Conservation (phyloP, 1,140 invertebrate genomes). For the Diuraphis noxia region DNA sequence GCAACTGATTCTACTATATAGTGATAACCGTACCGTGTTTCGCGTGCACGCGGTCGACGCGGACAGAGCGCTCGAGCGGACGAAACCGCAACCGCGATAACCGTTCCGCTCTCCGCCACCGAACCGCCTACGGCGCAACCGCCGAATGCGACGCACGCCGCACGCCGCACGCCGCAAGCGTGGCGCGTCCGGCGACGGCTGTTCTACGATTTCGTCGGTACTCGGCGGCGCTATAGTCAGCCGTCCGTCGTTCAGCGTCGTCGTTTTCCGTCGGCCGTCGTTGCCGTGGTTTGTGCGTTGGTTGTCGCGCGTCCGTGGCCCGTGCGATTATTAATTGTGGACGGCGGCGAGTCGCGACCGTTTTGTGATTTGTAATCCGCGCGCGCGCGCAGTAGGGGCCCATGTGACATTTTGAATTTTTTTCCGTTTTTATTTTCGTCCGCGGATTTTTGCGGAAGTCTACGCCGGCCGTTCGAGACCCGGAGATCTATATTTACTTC, state of each 20-base stretch:
- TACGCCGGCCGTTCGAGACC: not conserved
- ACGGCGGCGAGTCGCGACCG: not conserved
- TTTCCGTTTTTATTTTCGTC: constrained; percentile 19
- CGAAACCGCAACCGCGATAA: not conserved
- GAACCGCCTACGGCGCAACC: not conserved
- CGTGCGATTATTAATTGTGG: too few relatives aligned
- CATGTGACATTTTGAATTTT: constrained; percentile 37
- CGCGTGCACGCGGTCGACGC: not conserved
- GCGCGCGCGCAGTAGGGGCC: not conserved
- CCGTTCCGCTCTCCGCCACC: not conserved
- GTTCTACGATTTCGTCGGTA: not conserved
- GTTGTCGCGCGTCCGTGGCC: not conserved
- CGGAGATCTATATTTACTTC: not conserved
- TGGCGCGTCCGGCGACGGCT: not conserved
- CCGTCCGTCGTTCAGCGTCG: too few relatives aligned
- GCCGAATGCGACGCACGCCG: not conserved
- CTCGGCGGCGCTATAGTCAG: too few relatives aligned
- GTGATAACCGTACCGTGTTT: not conserved
- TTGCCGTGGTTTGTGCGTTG: not conserved
- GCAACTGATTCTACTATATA: too few relatives aligned
- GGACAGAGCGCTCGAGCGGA: not conserved
- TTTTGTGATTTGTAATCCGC: too few relatives aligned
- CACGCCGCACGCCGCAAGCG: too few relatives aligned
- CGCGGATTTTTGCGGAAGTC: not conserved
- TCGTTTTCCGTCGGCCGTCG: not conserved